Evolutionary conservation across 2,113 vertebrate genomes (phyloP).

Genomic region (Furnarius figulus): DNA sequence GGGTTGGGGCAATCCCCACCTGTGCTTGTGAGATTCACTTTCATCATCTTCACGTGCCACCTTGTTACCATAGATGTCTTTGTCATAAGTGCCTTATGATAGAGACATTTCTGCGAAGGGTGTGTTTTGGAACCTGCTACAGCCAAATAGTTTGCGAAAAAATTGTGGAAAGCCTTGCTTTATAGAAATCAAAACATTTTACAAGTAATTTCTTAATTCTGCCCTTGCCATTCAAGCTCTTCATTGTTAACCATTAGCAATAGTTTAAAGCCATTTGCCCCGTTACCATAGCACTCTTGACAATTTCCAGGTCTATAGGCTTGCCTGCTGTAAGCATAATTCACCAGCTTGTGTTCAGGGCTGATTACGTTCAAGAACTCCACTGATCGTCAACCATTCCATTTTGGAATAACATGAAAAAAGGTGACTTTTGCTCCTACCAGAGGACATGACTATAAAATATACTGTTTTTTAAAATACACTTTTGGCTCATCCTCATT

Average conservation of each 20-base stretch:
- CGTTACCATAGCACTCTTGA: not conserved
- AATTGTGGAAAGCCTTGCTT: not conserved
- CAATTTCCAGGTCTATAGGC: rapidly evolving
- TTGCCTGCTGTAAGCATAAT: rapidly evolving
- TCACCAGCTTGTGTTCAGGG: not conserved
- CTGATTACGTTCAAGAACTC: rapidly evolving
- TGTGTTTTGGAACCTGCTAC: rapidly evolving
- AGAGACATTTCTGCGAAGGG: rapidly evolving
- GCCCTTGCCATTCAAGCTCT: not conserved
- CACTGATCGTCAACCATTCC: rapidly evolving
- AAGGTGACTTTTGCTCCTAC: not conserved
- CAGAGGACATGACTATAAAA: not conserved
- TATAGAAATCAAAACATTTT: rapidly evolving
- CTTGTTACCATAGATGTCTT: rapidly evolving
- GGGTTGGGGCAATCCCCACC: rapidly evolving
- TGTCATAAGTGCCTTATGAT: not conserved
- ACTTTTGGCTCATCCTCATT: not conserved
- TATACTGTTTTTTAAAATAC: not conserved
- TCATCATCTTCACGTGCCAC: rapidly evolving
- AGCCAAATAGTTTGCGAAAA: not conserved
- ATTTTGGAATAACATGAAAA: not conserved
- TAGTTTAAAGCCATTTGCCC: not conserved
- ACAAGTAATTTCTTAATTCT: not conserved
- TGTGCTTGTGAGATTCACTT: rapidly evolving
- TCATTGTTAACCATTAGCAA: not conserved